Percentiles rank a stretch among this genome's conserved stretches.
Conservation (phyloP, 2,888 invertebrate genomes). For the Odontothrips loti region DNA sequence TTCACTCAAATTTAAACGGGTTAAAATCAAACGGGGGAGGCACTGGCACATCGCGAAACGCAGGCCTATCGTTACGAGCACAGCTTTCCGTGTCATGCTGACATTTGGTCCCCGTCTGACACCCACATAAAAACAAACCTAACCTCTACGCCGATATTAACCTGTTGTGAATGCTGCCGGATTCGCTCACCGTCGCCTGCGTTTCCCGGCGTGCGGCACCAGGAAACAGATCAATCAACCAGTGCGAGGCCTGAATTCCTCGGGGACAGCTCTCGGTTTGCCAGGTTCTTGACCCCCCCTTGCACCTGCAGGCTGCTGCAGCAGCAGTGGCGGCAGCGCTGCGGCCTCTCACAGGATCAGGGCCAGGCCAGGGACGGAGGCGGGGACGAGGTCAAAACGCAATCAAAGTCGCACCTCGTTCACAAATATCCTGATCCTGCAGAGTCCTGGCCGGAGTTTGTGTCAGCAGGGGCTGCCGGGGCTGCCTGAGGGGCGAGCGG, state of each 20-base stretch:
- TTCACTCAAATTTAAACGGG: too few species aligned
- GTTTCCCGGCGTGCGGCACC: neutral
- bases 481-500: neutral
- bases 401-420: neutral
- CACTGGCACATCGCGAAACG: too few species aligned
- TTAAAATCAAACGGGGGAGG: too few species aligned
- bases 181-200: neutral
- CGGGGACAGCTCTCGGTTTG: neutral
- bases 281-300: constrained; percentile 7
- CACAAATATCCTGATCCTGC: neutral
- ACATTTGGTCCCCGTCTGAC: neutral
- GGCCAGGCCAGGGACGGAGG: neutral
- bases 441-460: neutral
- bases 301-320: constrained; percentile 2
- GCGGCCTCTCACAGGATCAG: neutral
- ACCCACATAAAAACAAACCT: constrained; percentile 2
- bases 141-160: neutral
- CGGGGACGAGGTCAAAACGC: too few species aligned
- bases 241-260: too few species aligned
- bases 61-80: too few species aligned
- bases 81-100: neutral
- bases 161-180: neutral
- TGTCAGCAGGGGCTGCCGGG: neutral
- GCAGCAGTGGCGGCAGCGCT: neutral
- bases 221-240: neutral